A percentile compares a stretch with the other conserved stretches of the same genome.
Conservation (phyloP, 2,888 invertebrate genomes). For the Acanthosepion esculentum region DNA sequence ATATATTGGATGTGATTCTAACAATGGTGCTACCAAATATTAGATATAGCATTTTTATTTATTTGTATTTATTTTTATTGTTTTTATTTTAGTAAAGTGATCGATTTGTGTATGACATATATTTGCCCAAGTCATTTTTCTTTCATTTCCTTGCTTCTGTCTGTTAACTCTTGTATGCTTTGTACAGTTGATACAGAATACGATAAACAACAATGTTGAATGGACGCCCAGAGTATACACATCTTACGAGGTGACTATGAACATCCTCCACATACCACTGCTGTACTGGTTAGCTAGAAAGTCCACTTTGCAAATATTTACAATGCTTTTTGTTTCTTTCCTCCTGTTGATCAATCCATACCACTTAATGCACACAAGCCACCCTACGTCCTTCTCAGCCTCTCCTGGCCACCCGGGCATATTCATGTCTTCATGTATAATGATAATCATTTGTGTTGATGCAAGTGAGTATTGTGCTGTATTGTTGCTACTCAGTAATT, state of each 20-base stretch:
- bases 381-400: background rate
- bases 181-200: constrained; percentile 12
- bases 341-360: background rate
- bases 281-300: background rate
- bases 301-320: background rate
- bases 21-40: too few species aligned
- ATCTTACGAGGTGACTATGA: background rate
- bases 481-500: background rate
- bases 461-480: background rate
- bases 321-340: background rate
- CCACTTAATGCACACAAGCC: background rate
- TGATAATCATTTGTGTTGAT: background rate
- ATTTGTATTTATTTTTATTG: too few species aligned
- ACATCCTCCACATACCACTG: background rate
- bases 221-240: background rate
- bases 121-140: background rate
- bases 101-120: too few species aligned
- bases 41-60: too few species aligned
- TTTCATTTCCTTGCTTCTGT: background rate
- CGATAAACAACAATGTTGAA: constrained; percentile 33
- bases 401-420: background rate
- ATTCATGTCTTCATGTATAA: background rate
- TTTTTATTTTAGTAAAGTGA: too few species aligned
- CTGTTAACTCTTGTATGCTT: background rate
- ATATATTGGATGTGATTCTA: too few species aligned